phyloP scores from a whole-genome alignment of 2,113 vertebrate genomes.

The Ictalurus furcatus region DNA sequence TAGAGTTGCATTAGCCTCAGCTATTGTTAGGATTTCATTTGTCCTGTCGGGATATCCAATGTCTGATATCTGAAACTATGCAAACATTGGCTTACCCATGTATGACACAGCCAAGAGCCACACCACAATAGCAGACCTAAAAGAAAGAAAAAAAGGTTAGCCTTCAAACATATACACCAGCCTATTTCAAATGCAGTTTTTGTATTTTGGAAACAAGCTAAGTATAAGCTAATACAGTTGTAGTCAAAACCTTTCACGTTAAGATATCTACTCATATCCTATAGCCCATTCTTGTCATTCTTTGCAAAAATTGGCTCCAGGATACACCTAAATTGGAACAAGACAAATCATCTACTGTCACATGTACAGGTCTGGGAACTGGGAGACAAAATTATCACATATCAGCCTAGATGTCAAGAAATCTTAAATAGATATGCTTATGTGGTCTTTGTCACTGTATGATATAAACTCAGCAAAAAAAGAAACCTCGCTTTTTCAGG shows the following conservation, averaged over 20 bases:
- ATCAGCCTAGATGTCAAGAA: background rate
- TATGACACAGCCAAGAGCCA: background rate
- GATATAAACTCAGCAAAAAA: no score
- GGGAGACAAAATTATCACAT: background rate
- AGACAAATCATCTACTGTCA: background rate
- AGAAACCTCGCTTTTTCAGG: no score
- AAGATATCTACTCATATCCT: background rate
- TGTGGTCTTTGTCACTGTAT: background rate
- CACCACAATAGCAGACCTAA: conserved; percentile 5
- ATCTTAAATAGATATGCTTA: background rate
- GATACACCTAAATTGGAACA: background rate
- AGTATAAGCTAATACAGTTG: background rate
- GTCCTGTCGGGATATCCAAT: background rate
- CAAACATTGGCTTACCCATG: conserved; percentile 15
- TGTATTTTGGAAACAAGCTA: background rate
- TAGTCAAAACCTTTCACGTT: background rate
- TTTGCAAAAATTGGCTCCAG: background rate
- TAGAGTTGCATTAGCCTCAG: background rate
- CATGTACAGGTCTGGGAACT: background rate
- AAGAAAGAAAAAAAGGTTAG: background rate
- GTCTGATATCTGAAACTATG: background rate
- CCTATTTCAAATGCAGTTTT: background rate
- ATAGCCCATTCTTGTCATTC: background rate
- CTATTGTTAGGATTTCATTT: background rate
- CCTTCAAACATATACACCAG: background rate